Evolutionary conservation across 2,888 invertebrate genomes (phyloP), one percentile per base, ranked within the genome.

Genomic region (Melanophora roralis): DNA sequence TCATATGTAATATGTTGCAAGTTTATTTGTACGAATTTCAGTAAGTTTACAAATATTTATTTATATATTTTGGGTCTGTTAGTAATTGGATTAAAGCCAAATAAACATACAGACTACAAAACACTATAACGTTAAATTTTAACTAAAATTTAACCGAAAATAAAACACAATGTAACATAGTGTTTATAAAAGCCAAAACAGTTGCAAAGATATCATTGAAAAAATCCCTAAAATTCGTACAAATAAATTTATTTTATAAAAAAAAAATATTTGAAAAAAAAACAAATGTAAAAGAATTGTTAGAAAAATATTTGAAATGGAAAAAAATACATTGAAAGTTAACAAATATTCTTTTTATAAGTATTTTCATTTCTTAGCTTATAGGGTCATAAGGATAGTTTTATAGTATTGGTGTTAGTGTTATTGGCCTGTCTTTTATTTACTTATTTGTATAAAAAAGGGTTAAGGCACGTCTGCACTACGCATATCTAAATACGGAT

Each of bases 21-120:
- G 27, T 27, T 6, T 27, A n/a, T n/a, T n/a, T n/a, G 3, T 27
- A 27, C 27, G 6, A 6, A 27, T n/a, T n/a, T n/a, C n/a, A 27
- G 27, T 51, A 40, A 40, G 51, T 57, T n/a, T 62, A 47, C 0
- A 16, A 64, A 51, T 43, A 59, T 71, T 27, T 5, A 9, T 53
- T 34, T 34, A 34, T 72, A 34, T 72, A 49, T 57, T 36, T 32
- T 40, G 27, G 47, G 43, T 19, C 59, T 49, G 38, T 64, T 72
- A 23, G 21, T 36, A 43, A 62, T 79, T 79, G 75, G 71, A 55
- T 79, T 79, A 43, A 67, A 75, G 79, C 79, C 79, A 75, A 60
- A 49, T 16, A 53, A 71, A 53, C 38, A 43, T 53, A 75, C 47
- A 64, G 69, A 64, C 32, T 57, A 49, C n/a, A 19, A 38, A 64